These are phyloP conservation scores for Ammodytes marinus DNA, from an alignment of 2,113 vertebrate species.

Conservation along the genomic window DNA sequence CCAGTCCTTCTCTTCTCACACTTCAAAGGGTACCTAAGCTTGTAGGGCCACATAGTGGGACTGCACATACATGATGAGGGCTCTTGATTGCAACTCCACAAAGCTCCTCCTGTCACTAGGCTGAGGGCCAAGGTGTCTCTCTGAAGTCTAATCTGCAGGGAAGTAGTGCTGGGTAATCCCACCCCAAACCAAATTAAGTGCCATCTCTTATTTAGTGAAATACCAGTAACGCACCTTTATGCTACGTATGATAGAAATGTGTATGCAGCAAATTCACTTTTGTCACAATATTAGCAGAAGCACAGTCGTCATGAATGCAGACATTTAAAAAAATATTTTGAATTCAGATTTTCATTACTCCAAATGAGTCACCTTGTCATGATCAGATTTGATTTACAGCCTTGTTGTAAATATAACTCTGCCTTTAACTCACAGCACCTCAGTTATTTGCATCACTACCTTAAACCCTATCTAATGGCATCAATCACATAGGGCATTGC, in stretches of 20 bases:
- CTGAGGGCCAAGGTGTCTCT: slow-evolving; percentile 65
- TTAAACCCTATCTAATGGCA: background rate
- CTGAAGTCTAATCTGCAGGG: slow-evolving; percentile 71
- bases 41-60: slow-evolving; percentile 59
- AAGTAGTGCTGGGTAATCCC: slow-evolving; percentile 57
- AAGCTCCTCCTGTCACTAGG: slow-evolving; percentile 73
- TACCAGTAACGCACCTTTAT: slow-evolving; percentile 35
- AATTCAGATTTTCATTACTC: background rate
- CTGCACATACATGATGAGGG: slow-evolving; percentile 73
- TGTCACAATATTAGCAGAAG: background rate
- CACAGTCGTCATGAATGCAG: background rate
- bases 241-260: slow-evolving; percentile 1
- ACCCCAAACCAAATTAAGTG: slow-evolving; percentile 45
- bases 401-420: background rate
- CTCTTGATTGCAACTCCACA: slow-evolving; percentile 72
- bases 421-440: background rate
- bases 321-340: background rate
- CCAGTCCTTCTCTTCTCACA: slow-evolving; percentile 67
- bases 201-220: slow-evolving; percentile 46
- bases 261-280: background rate
- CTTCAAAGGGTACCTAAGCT: slow-evolving; percentile 78
- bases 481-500: slow-evolving; percentile 10
- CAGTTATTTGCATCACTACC: background rate
- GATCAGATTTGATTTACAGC: slow-evolving; percentile 12
- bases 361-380: background rate